phyloP scores from a whole-genome alignment of 2,113 vertebrate species.

The Sterrhoptilus dennistouni region DNA sequence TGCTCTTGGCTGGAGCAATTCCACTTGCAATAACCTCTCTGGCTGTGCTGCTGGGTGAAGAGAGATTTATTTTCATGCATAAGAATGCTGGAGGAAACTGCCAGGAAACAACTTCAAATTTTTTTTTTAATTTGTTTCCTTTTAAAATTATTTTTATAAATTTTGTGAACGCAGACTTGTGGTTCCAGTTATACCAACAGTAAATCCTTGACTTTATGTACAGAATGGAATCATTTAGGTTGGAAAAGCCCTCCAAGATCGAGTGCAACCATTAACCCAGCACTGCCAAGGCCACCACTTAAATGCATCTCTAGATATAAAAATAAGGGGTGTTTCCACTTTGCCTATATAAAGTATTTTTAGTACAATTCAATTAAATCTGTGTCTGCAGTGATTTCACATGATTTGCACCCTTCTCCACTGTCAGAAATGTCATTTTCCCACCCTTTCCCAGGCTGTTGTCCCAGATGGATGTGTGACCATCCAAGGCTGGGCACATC shows the following conservation, averaged over 20 bases:
- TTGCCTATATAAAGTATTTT: not conserved
- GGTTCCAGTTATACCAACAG: not conserved
- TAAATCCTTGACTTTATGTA: not conserved
- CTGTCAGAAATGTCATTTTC: not conserved
- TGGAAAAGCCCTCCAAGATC: not conserved
- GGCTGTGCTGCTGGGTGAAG: not conserved
- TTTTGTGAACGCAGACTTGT: not conserved
- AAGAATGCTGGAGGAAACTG: not conserved
- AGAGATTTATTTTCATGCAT: not conserved
- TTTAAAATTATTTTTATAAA: not conserved
- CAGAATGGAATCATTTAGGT: not conserved
- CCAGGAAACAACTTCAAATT: not conserved
- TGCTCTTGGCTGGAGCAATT: not conserved
- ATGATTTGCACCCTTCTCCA: not conserved
- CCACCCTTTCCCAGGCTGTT: not conserved
- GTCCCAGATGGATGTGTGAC: fast-evolving
- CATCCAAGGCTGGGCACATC: not conserved
- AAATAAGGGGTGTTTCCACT: not conserved
- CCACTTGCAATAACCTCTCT: not conserved
- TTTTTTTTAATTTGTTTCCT: not conserved
- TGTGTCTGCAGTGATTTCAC: not conserved
- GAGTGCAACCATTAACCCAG: not conserved
- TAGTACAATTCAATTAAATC: not conserved
- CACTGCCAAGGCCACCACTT: not conserved
- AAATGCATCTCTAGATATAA: not conserved